phyloP scores from a whole-genome alignment of 2,797 vertebrate species.

The Loris lydekkerianus region DNA sequence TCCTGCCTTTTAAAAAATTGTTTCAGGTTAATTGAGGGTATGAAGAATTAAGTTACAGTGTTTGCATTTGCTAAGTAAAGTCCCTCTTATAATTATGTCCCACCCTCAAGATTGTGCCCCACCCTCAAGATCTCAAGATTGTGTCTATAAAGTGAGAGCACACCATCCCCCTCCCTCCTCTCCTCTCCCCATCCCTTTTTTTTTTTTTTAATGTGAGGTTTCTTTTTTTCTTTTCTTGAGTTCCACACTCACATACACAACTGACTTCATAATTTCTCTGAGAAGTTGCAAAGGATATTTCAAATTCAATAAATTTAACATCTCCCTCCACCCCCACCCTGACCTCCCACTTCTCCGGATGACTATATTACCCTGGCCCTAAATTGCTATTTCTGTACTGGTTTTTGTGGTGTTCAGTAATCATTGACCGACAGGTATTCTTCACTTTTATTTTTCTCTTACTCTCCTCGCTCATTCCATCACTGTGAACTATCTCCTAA shows the following conservation, averaged over 20 bases:
- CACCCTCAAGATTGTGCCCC: too few species aligned
- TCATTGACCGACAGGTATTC: not conserved
- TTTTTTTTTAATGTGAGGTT: not conserved
- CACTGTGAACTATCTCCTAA: not conserved
- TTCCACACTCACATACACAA: not conserved
- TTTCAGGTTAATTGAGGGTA: too few species aligned
- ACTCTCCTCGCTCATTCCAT: not conserved
- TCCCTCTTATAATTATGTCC: too few species aligned
- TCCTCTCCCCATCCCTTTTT: not conserved
- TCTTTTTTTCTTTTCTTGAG: not conserved
- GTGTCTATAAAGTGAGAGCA: too few species aligned
- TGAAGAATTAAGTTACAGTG: too few species aligned
- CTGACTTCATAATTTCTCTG: not conserved
- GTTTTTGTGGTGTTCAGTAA: not conserved
- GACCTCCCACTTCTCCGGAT: not conserved
- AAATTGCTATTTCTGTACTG: not conserved
- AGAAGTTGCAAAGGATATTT: not conserved
- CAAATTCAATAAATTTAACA: not conserved
- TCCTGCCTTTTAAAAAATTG: too few species aligned
- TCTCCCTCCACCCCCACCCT: accelerated
- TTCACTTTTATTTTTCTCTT: not conserved
- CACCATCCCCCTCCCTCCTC: not conserved
- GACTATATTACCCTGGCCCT: too few species aligned
- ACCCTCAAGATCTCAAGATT: too few species aligned
- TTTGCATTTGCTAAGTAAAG: too few species aligned